Percentiles rank a stretch among this genome's conserved stretches.
phyloP scores from a whole-genome alignment of 2,797 vertebrate species.

The Glossophaga mutica region DNA sequence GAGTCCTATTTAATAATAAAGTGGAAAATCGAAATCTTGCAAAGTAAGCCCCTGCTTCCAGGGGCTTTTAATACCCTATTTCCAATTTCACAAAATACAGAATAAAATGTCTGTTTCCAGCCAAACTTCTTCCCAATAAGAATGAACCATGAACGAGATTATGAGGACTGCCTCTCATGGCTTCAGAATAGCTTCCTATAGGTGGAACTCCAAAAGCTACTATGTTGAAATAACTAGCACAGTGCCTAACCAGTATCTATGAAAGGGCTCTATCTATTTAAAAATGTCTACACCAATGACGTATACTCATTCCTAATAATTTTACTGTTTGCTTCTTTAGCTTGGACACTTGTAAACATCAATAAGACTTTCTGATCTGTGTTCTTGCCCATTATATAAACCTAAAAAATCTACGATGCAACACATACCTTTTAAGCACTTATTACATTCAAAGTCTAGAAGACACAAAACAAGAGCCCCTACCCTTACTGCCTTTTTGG shows the following conservation, averaged over 20 bases:
- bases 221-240: accelerated
- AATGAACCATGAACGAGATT: not conserved
- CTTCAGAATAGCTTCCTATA: not conserved
- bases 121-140: not conserved
- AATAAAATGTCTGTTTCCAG: not conserved
- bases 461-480: not conserved
- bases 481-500: not conserved
- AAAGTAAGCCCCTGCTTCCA: not conserved
- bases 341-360: not conserved
- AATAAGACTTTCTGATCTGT: not conserved
- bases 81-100: not conserved
- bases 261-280: not conserved
- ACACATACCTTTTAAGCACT: not conserved
- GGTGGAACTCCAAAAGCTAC: not conserved
- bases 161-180: too few relatives aligned
- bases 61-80: not conserved
- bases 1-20: slow-evolving; percentile 54
- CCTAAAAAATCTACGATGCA: not conserved
- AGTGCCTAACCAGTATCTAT: not conserved
- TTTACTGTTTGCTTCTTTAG: not conserved
- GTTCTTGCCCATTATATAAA: not conserved
- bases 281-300: not conserved
- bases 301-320: not conserved
- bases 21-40: not conserved
- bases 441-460: not conserved